Evolutionary conservation across 1,140 invertebrate species (phyloP).

Genomic region (Ceratoteleas bidentatus): DNA sequence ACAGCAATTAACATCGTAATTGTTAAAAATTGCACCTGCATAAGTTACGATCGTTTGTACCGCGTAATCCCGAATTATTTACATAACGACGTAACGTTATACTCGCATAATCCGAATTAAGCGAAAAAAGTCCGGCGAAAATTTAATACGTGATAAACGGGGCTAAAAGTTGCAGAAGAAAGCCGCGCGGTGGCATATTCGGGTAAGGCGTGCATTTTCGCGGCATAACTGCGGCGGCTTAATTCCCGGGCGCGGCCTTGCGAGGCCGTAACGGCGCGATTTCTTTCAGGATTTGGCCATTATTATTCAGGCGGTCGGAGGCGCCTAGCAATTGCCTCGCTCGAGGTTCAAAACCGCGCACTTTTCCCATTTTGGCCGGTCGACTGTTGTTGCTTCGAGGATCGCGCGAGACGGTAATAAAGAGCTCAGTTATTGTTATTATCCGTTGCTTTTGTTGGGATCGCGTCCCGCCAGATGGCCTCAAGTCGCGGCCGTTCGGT

Average conservation of each 20-base stretch:
- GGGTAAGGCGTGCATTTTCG: constrained; percentile 35
- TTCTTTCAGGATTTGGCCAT: constrained; percentile 29
- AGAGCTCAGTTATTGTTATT: constrained; percentile 65
- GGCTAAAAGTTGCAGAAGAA: constrained; percentile 33
- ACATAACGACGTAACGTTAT: no score
- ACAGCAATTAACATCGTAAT: no score
- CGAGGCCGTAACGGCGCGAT: constrained; percentile 2
- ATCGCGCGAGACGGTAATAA: constrained; percentile 50
- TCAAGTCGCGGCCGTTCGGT: constrained; percentile 40
- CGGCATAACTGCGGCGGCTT: constrained; percentile 31
- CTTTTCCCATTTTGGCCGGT: neutral
- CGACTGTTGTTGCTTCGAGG: constrained; percentile 20
- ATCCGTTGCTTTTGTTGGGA: constrained; percentile 56
- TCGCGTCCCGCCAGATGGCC: constrained; percentile 48
- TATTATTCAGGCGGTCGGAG: constrained; percentile 40
- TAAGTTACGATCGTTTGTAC: no score
- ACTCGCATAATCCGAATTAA: neutral
- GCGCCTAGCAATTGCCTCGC: neutral
- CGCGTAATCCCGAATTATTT: no score
- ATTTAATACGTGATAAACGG: neutral
- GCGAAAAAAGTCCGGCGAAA: neutral
- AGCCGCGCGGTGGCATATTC: constrained; percentile 28
- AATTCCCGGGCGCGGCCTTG: constrained; percentile 20
- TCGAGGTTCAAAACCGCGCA: no score
- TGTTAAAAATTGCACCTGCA: no score